A percentile compares a stretch with the other conserved stretches of the same genome.
phyloP scores from a whole-genome alignment of 2,888 invertebrate species.

The Nemoura dubitans region DNA sequence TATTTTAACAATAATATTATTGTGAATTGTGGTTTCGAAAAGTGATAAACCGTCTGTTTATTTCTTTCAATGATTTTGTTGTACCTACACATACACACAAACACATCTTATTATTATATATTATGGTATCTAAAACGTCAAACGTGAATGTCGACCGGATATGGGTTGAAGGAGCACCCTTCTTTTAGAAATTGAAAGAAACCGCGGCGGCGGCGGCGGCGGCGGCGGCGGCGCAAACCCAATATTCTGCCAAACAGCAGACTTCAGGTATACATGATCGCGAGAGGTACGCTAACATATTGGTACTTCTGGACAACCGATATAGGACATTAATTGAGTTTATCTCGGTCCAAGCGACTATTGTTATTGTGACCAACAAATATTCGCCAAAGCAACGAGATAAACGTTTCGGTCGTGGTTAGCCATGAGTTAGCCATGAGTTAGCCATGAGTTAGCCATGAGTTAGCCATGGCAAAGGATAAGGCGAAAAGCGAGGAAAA shows the following conservation, averaged over 20 bases:
- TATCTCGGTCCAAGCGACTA: background rate
- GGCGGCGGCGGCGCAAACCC: background rate
- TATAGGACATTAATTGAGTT: background rate
- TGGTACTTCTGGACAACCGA: background rate
- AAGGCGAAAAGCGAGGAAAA: background rate
- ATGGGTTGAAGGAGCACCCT: background rate
- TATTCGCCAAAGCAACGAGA: no score
- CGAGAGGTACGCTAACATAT: background rate
- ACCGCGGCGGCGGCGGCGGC: background rate
- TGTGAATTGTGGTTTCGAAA: conserved; percentile 40
- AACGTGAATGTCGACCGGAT: conserved; percentile 31
- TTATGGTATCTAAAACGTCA: conserved; percentile 28
- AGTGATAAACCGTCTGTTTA: conserved; percentile 40
- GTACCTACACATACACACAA: background rate
- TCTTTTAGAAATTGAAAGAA: conserved; percentile 14
- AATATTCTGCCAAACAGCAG: background rate
- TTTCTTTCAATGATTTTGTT: conserved; percentile 28
- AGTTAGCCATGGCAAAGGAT: background rate
- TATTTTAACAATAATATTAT: conserved; percentile 39
- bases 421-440: no score
- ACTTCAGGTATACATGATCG: background rate
- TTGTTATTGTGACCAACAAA: no score
- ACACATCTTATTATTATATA: background rate
- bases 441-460: no score
- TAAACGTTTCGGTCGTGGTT: no score